phyloP scores from a whole-genome alignment of 2,113 vertebrate genomes.

The Myodes glareolus region DNA sequence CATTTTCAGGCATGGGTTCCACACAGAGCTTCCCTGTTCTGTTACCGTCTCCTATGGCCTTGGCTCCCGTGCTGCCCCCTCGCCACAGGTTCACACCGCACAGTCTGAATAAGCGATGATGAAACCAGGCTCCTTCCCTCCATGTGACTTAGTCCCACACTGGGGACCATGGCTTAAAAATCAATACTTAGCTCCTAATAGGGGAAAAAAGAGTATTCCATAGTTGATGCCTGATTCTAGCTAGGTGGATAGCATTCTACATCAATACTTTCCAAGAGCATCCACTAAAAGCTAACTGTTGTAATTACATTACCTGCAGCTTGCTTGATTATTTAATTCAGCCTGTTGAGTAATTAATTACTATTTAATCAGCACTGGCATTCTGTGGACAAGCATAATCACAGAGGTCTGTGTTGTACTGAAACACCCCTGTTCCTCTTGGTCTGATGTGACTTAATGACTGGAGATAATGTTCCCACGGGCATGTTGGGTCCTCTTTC shows the following conservation, averaged over 20 bases:
- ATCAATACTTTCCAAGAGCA: background rate
- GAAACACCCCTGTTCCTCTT: background rate
- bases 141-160: background rate
- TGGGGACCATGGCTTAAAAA: fast-evolving
- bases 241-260: background rate
- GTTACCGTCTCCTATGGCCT: background rate
- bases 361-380: constrained; percentile 55
- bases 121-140: fast-evolving
- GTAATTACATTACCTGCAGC: constrained; percentile 69
- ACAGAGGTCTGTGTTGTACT: background rate
- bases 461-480: background rate
- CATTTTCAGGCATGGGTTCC: fast-evolving
- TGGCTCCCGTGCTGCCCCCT: background rate
- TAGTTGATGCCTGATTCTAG: background rate
- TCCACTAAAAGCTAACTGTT: constrained; percentile 54
- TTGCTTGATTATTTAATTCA: constrained; percentile 74
- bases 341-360: constrained; percentile 67
- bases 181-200: background rate
- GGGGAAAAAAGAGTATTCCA: background rate
- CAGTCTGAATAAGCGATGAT: background rate
- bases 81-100: fast-evolving
- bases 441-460: background rate
- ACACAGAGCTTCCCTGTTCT: fast-evolving
- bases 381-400: background rate
- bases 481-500: background rate